Evolutionary conservation across 2,888 invertebrate species (phyloP).

Genomic region (Caenorhabditis drosophilae): DNA sequence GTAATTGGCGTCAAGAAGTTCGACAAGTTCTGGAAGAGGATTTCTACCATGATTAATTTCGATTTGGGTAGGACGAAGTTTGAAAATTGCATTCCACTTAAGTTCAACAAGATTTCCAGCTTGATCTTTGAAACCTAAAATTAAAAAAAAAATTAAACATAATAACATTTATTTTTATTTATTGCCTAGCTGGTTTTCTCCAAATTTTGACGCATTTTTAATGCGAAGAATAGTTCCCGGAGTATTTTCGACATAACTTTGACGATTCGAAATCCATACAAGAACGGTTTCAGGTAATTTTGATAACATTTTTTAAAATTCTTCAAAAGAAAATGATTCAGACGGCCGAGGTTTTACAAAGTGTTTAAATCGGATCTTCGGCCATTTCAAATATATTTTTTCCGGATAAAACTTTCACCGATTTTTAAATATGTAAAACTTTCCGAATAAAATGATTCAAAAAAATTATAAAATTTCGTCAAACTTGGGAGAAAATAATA

Average conservation of each 20-base stretch:
- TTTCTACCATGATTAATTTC: slow-evolving; percentile 41
- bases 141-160: not conserved
- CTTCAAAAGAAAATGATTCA: too few relatives aligned
- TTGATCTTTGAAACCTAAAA: slow-evolving; percentile 40
- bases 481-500: too few relatives aligned
- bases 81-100: slow-evolving; percentile 23
- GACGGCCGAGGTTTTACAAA: too few relatives aligned
- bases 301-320: slow-evolving; percentile 9
- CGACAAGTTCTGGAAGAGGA: slow-evolving; percentile 33
- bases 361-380: too few relatives aligned
- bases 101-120: slow-evolving; percentile 33
- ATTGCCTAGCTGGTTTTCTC: slow-evolving; percentile 42
- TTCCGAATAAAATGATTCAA: too few relatives aligned
- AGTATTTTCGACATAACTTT: slow-evolving; percentile 32
- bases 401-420: too few relatives aligned
- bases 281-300: slow-evolving; percentile 15
- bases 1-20: slow-evolving; percentile 21
- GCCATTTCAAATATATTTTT: too few relatives aligned
- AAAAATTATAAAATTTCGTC: too few relatives aligned
- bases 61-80: slow-evolving; percentile 37
- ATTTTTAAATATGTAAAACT: too few relatives aligned
- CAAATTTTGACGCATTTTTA: slow-evolving; percentile 41
- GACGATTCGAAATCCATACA: slow-evolving; percentile 29
- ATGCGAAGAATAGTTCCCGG: slow-evolving; percentile 38
- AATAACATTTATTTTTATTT: not conserved